Percentiles rank a stretch among this genome's conserved stretches.
Conservation (phyloP, 2,888 invertebrate genomes). For the Gasteruption jaculator region DNA sequence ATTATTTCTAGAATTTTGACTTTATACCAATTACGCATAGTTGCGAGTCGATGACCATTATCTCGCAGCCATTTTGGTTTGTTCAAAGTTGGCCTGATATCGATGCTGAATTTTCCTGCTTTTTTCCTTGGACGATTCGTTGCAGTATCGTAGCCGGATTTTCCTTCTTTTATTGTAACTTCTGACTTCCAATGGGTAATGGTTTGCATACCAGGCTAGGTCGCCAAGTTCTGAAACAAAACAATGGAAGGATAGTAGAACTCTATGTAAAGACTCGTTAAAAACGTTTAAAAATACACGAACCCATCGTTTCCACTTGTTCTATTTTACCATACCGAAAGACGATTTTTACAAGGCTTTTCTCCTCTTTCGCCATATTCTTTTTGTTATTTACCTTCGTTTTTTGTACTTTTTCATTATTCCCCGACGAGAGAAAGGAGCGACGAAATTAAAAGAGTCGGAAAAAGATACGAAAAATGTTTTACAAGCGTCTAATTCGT, state of each 20-base stretch:
- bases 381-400: constrained; percentile 4
- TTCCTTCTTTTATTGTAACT: no score
- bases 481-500: constrained; percentile 23
- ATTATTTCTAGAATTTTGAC: no score
- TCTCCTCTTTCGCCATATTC: constrained; percentile 1
- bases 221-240: constrained; percentile 48
- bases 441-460: neutral
- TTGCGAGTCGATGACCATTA: no score
- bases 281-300: constrained; percentile 33
- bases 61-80: no score
- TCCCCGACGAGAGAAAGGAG: constrained; percentile 19
- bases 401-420: constrained; percentile 21
- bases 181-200: constrained; percentile 30
- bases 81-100: no score
- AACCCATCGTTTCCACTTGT: no score
- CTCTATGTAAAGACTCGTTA: constrained; percentile 24
- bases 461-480: constrained; percentile 21
- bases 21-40: no score
- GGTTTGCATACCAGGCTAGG: constrained; percentile 42
- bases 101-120: no score
- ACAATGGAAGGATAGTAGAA: constrained; percentile 17
- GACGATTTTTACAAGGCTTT: no score
- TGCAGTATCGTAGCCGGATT: no score
- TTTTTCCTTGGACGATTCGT: no score
- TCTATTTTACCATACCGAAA: no score